phyloP scores from a whole-genome alignment of 2,888 invertebrate species.

The Cyrtodaria siliqua region DNA sequence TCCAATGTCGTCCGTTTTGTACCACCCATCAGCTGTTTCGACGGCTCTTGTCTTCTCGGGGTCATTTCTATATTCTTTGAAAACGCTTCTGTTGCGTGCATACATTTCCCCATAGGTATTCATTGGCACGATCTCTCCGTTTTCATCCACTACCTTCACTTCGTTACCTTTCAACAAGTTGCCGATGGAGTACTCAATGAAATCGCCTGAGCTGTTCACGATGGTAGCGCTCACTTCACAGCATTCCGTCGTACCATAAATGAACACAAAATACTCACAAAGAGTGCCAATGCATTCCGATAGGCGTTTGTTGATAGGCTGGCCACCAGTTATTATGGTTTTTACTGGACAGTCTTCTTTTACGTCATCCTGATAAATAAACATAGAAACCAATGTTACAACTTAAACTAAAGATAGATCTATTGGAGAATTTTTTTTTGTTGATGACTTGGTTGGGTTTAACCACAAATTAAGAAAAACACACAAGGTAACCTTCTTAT shows the following conservation, averaged over 20 bases:
- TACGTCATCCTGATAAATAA: no score
- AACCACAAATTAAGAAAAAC: no score
- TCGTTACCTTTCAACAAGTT: background rate
- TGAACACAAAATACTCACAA: constrained; percentile 6
- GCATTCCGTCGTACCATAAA: constrained; percentile 19
- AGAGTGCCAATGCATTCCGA: constrained; percentile 11
- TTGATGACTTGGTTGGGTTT: no score
- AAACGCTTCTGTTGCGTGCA: background rate
- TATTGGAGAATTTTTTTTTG: no score
- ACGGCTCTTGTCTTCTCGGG: constrained; percentile 10
- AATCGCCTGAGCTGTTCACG: background rate
- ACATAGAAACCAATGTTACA: no score
- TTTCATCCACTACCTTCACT: constrained; percentile 2
- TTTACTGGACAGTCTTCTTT: no score
- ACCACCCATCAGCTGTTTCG: constrained; percentile 16
- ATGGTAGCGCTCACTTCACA: background rate
- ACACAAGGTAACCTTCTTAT: no score
- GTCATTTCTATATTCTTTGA: constrained; percentile 15
- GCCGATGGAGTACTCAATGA: background rate
- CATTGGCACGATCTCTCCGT: constrained; percentile 5
- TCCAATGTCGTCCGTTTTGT: constrained; percentile 17
- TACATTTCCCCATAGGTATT: constrained; percentile 17
- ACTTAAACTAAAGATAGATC: no score
- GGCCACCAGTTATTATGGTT: constrained; percentile 8
- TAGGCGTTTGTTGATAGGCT: constrained; percentile 7